Percentiles rank a stretch among this genome's conserved stretches.
These are phyloP conservation scores for Condylostylus longicornis DNA, from an alignment of 1,140 invertebrate species.

Conservation along the genomic window DNA sequence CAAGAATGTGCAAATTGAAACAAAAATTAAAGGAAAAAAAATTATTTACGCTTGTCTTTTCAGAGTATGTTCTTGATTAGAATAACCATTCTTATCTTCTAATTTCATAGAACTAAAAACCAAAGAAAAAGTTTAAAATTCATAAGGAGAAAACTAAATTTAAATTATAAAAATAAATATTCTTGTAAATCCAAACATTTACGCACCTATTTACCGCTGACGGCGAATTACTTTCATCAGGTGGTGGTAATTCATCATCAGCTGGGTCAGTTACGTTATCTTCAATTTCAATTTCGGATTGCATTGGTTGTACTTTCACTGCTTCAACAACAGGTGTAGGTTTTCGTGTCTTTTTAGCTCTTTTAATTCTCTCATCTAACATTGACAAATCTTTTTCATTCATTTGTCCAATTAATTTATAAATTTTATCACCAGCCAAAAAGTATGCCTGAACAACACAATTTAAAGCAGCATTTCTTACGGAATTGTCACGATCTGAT, in stretches of 20 bases:
- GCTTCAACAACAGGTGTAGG: constrained; percentile 28
- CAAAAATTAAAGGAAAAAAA: constrained; percentile 13
- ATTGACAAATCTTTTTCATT: constrained; percentile 84
- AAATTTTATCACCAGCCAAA: constrained; percentile 78
- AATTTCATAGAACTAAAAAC: no score
- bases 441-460: constrained; percentile 83
- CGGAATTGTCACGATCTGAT: constrained; percentile 88
- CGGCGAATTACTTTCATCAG: constrained; percentile 14
- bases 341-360: constrained; percentile 56
- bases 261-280: constrained; percentile 17
- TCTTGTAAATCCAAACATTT: no score
- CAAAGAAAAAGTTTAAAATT: no score
- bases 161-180: no score
- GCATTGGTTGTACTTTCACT: constrained; percentile 24
- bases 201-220: neutral
- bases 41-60: constrained; percentile 28
- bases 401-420: constrained; percentile 81
- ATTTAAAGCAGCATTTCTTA: constrained; percentile 89
- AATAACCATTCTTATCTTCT: no score
- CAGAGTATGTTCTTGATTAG: no score
- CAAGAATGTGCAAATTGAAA: no score
- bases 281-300: constrained; percentile 33
- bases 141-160: no score
- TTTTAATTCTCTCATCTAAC: constrained; percentile 87
- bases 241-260: constrained; percentile 27